Conservation (phyloP, 2,797 vertebrate genomes). For the Cyclura pinguis region DNA sequence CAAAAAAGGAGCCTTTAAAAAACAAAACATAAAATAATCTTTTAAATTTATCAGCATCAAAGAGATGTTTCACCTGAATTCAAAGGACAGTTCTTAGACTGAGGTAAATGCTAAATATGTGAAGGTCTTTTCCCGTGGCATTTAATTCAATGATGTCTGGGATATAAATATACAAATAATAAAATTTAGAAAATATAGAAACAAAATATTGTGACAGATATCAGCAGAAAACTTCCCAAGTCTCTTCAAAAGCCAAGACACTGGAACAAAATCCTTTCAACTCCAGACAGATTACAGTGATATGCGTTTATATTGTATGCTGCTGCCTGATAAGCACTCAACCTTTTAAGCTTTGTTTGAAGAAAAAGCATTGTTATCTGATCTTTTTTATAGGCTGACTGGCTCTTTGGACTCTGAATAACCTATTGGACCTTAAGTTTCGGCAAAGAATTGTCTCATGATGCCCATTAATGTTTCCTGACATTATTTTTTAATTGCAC, state of each 20-base stretch:
- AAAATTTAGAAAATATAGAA: slow-evolving; percentile 4
- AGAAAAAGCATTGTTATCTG: slow-evolving; percentile 40
- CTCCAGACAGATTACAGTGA: slow-evolving; percentile 17
- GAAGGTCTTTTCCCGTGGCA: not conserved
- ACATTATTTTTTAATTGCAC: slow-evolving; percentile 49
- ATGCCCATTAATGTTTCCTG: slow-evolving; percentile 7
- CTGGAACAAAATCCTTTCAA: not conserved
- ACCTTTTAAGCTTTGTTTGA: slow-evolving; percentile 43
- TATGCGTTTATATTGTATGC: fast-evolving
- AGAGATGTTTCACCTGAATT: not conserved
- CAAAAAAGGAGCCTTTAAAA: not conserved
- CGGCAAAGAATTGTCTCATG: slow-evolving; percentile 13
- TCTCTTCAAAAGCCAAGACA: not conserved
- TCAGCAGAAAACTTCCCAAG: not conserved
- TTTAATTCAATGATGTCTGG: not conserved
- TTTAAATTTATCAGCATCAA: not conserved
- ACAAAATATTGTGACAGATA: slow-evolving; percentile 20
- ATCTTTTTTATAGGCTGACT: slow-evolving; percentile 42
- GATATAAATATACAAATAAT: slow-evolving; percentile 6
- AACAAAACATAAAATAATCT: not conserved
- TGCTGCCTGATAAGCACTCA: slow-evolving; percentile 29
- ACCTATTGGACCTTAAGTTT: slow-evolving; percentile 40
- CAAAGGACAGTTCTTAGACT: not conserved
- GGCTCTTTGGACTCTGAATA: slow-evolving; percentile 11
- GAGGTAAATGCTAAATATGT: not conserved